Base-by-base conservation (phyloP, 2,797 vertebrate genomes). In the Astyanax mexicanus region DNA sequence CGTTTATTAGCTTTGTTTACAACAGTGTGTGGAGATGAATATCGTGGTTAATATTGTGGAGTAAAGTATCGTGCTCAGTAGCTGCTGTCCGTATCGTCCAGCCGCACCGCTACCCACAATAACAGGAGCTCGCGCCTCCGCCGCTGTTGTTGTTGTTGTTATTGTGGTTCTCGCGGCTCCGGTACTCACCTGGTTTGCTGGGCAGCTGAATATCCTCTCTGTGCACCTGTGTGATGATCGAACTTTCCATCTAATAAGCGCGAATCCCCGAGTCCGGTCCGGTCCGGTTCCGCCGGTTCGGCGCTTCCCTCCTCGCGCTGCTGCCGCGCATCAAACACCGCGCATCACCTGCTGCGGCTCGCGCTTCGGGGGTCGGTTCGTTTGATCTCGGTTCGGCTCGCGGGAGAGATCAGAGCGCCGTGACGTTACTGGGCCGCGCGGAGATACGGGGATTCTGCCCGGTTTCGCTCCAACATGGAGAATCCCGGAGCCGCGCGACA, bases 231-330 rank as follows among this genome's bases (percentile, higher is more conserved):
- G 94, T 94, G 93, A 96, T 96, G 91, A 96, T 93, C 91, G 93
- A 96, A 94, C 95, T 95, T 96, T 96, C 95, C 96, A 96, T 96
- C 95, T 94, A 95, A 95, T 89, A 92, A 88, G 9, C 84, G 86
- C 89, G 82, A 86, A 78, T 85, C 87, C 62, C 10, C 52, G 60
- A 74, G 72, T 78, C 72, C 52, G 54, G 51, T 49, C 76, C 74
- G 73, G 69, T 70, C 66, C 74, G 73, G 69, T 70, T 66, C 74
- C 65, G 55, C 61, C 29, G 29, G 29, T 29, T 32, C 29, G 29
- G 29, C 29, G 29, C 29, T 32, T 32, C 29, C 29, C 29, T 32
- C 29, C 62, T 57, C 58, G 54, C 15, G 1, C 38, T 27, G 23
- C 68, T 69, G 55, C 29, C 54, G 47, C 52, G 52, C 75, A 74